Percentiles rank a stretch among this genome's conserved stretches.
Evolutionary conservation across 2,113 vertebrate species (phyloP).

Genomic region (Chrysemys picta): DNA sequence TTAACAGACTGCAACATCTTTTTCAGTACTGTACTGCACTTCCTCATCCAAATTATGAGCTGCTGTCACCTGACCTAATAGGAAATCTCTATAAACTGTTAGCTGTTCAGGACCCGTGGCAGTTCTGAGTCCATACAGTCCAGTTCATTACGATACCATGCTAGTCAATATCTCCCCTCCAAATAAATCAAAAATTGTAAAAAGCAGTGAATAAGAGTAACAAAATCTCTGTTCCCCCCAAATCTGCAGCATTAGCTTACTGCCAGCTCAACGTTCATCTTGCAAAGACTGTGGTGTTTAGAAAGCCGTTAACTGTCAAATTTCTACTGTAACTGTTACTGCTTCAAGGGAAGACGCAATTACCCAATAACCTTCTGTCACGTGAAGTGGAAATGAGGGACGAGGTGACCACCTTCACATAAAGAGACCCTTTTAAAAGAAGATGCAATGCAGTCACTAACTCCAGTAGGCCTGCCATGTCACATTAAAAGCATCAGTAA

Average conservation of each 20-base stretch:
- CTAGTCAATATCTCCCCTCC: not conserved
- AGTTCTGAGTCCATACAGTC: not conserved
- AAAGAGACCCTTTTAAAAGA: not conserved
- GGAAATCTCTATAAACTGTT: not conserved
- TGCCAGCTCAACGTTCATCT: not conserved
- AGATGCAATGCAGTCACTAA: not conserved
- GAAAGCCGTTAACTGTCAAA: not conserved
- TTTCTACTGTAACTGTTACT: not conserved
- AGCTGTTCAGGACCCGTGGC: not conserved
- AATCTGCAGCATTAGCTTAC: rapidly evolving
- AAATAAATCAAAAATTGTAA: not conserved
- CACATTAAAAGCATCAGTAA: not conserved
- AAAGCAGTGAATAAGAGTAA: not conserved
- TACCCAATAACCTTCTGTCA: not conserved
- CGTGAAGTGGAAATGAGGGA: not conserved
- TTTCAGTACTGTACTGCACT: not conserved
- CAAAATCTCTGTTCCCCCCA: not conserved
- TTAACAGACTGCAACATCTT: not conserved
- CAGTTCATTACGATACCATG: not conserved
- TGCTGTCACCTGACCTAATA: not conserved
- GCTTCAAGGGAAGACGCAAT: not conserved
- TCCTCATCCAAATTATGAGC: not conserved
- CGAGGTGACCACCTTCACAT: not conserved
- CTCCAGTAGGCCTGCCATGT: rapidly evolving
- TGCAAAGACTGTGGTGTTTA: rapidly evolving